These are phyloP conservation scores for Ptilorrhoa leucosticta DNA, from an alignment of 2,113 vertebrate genomes.

Conservation along the genomic window DNA sequence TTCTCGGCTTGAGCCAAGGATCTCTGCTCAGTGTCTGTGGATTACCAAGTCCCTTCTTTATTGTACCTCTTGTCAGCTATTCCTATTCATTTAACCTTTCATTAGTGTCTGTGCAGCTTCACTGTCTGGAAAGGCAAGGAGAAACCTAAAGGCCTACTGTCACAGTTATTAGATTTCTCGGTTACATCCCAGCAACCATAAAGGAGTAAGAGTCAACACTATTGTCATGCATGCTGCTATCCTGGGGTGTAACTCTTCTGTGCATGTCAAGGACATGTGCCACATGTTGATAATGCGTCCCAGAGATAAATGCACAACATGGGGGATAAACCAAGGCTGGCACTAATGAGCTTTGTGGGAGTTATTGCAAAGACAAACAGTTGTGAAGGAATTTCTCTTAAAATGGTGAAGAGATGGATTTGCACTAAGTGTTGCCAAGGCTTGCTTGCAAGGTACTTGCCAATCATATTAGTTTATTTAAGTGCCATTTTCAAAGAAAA, in stretches of 20 bases:
- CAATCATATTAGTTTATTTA: constrained; percentile 69
- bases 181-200: constrained; percentile 94
- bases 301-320: constrained; percentile 74
- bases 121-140: constrained; percentile 86
- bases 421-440: constrained; percentile 69
- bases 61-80: constrained; percentile 96
- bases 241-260: constrained; percentile 82
- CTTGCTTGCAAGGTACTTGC: constrained; percentile 64
- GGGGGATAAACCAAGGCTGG: constrained; percentile 74
- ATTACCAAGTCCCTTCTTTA: constrained; percentile 85
- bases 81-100: constrained; percentile 99
- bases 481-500: constrained; percentile 49
- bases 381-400: constrained; percentile 85
- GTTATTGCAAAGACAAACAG: constrained; percentile 83
- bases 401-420: constrained; percentile 69
- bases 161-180: constrained; percentile 99
- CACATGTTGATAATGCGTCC: constrained; percentile 89
- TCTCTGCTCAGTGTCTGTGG: constrained; percentile 82
- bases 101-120: constrained; percentile 92
- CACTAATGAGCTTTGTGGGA: constrained; percentile 80
- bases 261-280: constrained; percentile 92
- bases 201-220: constrained; percentile 78
- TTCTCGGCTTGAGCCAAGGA: constrained; percentile 83
- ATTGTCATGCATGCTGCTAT: constrained; percentile 78
- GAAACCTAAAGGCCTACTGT: constrained; percentile 94